Percentiles rank a stretch among this genome's conserved stretches.
These are phyloP conservation scores for Gonocerus acuteangulatus DNA, from an alignment of 2,888 invertebrate species.

Conservation along the genomic window DNA sequence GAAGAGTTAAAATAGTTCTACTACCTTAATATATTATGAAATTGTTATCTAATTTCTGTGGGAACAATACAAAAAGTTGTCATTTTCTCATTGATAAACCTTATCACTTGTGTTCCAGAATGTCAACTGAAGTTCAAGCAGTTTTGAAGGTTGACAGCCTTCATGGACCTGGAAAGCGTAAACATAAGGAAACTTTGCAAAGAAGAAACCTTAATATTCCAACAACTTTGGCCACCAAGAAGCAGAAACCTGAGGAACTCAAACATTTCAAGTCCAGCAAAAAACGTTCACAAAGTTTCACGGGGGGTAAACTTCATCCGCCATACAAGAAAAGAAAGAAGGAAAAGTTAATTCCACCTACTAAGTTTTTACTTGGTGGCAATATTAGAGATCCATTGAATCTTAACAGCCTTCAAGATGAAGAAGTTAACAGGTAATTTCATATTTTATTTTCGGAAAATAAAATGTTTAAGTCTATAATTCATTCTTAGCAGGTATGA, in stretches of 20 bases:
- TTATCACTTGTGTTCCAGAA: slow-evolving; percentile 18
- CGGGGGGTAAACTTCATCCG: slow-evolving; percentile 59
- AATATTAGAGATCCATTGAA: slow-evolving; percentile 93
- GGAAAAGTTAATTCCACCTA: slow-evolving; percentile 74
- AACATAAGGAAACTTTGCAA: slow-evolving; percentile 1
- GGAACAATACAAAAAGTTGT: too few relatives aligned
- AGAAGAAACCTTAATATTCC: neutral
- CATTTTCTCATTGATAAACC: neutral
- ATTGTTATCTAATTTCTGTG: too few relatives aligned
- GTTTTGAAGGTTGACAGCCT: slow-evolving; percentile 29
- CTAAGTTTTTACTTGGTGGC: slow-evolving; percentile 87
- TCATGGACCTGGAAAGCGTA: slow-evolving; percentile 14
- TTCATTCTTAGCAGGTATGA: too few relatives aligned
- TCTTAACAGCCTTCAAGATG: slow-evolving; percentile 69
- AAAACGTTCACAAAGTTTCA: slow-evolving; percentile 62
- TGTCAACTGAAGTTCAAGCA: slow-evolving; percentile 33
- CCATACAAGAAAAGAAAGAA: slow-evolving; percentile 67
- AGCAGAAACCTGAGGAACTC: slow-evolving; percentile 44
- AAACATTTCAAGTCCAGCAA: slow-evolving; percentile 44
- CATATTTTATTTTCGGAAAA: neutral
- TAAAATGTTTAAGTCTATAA: too few relatives aligned
- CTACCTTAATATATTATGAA: too few relatives aligned
- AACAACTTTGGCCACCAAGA: slow-evolving; percentile 40
- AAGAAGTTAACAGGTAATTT: slow-evolving; percentile 41
- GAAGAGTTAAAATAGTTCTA: too few relatives aligned